Percentiles rank a stretch among this genome's conserved stretches.
phyloP scores from a whole-genome alignment of 2,888 invertebrate species.

The Agrenia bidenticulata region DNA sequence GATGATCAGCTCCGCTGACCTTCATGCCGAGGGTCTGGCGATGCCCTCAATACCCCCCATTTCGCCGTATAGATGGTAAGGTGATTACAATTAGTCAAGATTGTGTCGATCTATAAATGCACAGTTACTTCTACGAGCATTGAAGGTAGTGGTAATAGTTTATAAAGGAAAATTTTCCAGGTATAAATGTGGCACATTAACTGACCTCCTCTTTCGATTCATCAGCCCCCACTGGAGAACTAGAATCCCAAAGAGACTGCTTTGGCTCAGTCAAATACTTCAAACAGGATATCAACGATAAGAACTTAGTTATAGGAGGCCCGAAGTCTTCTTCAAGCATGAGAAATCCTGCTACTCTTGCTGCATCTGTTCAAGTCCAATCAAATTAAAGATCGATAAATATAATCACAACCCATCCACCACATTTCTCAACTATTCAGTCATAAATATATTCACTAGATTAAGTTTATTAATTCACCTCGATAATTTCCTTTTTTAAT shows the following conservation, averaged over 20 bases:
- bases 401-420: too few species aligned
- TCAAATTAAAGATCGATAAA: too few species aligned
- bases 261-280: conserved; percentile 65
- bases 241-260: conserved; percentile 57
- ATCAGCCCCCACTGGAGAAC: conserved; percentile 48
- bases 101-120: too few species aligned
- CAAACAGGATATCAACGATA: conserved; percentile 74
- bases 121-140: too few species aligned
- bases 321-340: conserved; percentile 87
- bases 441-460: not conserved
- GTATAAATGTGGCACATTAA: too few species aligned
- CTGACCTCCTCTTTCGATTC: conserved; percentile 54
- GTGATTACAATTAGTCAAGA: too few species aligned
- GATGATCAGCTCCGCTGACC: too few species aligned
- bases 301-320: conserved; percentile 67
- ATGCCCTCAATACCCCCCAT: too few species aligned
- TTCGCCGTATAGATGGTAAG: too few species aligned
- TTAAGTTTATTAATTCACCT: conserved; percentile 56
- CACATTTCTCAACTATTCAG: not conserved
- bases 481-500: conserved; percentile 67
- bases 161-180: not conserved
- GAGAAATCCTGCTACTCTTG: conserved; percentile 72
- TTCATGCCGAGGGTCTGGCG: too few species aligned
- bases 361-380: conserved; percentile 63
- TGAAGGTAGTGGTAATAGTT: too few species aligned